These are phyloP conservation scores for Raja brachyura DNA, from an alignment of 2,113 vertebrate genomes.

Conservation along the genomic window DNA sequence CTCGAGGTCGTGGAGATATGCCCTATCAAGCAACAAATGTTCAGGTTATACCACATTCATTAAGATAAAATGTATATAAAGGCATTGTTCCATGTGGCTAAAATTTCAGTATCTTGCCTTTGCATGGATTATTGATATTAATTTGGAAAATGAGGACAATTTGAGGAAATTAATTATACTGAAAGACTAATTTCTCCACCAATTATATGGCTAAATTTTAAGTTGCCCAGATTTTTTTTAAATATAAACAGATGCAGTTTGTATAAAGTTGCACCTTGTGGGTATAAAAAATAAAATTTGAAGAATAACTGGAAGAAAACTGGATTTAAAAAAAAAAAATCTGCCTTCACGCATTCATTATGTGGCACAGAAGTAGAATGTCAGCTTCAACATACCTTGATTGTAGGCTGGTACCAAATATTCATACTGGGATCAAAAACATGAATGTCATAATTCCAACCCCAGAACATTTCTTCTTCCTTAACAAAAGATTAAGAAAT, in stretches of 20 bases:
- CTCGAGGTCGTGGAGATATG: constrained; percentile 74
- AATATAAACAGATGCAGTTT: neutral
- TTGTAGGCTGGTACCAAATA: constrained; percentile 73
- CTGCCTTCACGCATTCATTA: neutral
- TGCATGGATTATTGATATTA: neutral
- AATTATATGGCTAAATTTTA: too few relatives aligned
- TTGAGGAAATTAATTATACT: neutral
- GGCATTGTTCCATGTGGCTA: neutral
- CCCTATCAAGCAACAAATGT: constrained; percentile 59
- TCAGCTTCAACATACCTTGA: constrained; percentile 60
- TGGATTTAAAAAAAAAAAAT: neutral
- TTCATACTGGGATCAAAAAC: constrained; percentile 73
- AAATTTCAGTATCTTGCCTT: neutral
- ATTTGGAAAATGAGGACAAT: neutral
- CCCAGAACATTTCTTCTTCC: constrained; percentile 83
- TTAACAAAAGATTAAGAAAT: constrained; percentile 45
- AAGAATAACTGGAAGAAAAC: constrained; percentile 8
- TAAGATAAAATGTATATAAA: neutral
- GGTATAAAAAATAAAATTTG: constrained; percentile 24
- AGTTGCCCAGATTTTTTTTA: too few relatives aligned
- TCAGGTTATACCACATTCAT: neutral
- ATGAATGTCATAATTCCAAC: constrained; percentile 92
- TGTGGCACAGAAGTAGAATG: neutral
- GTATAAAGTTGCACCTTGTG: too few relatives aligned
- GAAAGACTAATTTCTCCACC: neutral